Conservation (phyloP, 2,888 invertebrate species). For the Oligia latruncula region DNA sequence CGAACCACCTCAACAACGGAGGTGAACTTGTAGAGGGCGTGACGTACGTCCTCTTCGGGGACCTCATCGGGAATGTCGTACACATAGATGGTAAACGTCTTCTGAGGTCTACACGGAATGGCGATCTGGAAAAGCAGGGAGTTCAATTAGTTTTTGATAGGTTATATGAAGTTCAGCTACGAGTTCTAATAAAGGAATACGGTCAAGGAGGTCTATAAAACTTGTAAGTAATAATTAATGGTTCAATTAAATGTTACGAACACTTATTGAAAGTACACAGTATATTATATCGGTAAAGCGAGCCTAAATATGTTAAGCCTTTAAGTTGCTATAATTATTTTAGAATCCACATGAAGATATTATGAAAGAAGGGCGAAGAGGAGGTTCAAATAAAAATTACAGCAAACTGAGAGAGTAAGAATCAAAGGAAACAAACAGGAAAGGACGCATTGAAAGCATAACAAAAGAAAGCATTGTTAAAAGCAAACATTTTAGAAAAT, state of each 20-base stretch:
- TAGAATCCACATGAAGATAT: conserved; percentile 18
- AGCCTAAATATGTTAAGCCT: not conserved
- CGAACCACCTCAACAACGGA: conserved; percentile 95
- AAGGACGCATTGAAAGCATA: conserved; percentile 43
- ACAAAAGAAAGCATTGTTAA: conserved; percentile 48
- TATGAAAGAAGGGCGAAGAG: conserved; percentile 77
- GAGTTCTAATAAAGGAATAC: not conserved
- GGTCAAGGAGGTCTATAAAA: not conserved
- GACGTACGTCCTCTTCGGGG: conserved; percentile 95
- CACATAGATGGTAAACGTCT: conserved; percentile 95
- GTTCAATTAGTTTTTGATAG: not conserved
- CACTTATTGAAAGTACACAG: not conserved
- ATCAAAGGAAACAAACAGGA: conserved; percentile 31
- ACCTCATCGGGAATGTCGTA: conserved; percentile 95
- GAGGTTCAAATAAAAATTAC: conserved; percentile 19
- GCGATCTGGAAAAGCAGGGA: conserved; percentile 89
- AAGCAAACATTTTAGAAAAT: conserved; percentile 52
- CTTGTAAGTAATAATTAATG: not conserved
- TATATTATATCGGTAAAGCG: not conserved
- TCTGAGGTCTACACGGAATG: conserved; percentile 96
- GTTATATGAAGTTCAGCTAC: not conserved
- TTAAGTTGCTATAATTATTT: not conserved
- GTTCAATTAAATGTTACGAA: not conserved
- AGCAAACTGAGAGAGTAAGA: conserved; percentile 7
- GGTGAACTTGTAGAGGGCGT: conserved; percentile 94